Percentiles rank a stretch among this genome's conserved stretches.
These are phyloP conservation scores for Dione juno DNA, from an alignment of 2,888 invertebrate species.

Conservation along the genomic window DNA sequence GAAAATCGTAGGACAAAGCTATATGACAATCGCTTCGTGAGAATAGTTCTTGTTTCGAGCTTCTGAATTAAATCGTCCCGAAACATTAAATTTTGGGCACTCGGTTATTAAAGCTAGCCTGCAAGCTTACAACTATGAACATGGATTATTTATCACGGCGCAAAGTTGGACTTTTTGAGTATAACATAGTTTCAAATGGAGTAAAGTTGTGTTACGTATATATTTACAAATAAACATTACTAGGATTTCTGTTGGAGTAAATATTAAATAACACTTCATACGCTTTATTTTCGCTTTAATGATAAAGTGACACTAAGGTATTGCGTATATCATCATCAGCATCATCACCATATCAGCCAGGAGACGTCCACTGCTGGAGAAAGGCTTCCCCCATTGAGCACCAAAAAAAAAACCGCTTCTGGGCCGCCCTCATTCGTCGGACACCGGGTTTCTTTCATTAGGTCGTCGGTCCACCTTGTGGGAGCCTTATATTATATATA, in stretches of 20 bases:
- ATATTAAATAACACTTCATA: neutral
- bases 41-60: conserved; percentile 14
- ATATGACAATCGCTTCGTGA: conserved; percentile 7
- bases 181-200: neutral
- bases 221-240: neutral
- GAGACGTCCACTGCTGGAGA: no score
- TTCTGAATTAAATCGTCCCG: conserved; percentile 8
- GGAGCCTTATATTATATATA: no score
- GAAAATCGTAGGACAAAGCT: neutral
- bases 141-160: conserved; percentile 1
- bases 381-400: no score
- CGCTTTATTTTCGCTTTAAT: no score
- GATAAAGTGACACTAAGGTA: no score
- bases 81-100: conserved; percentile 11
- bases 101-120: conserved; percentile 15
- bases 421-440: no score
- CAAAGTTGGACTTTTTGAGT: neutral
- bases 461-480: no score
- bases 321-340: no score
- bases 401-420: no score
- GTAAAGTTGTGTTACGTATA: neutral
- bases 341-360: no score
- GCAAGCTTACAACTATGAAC: conserved; percentile 14
- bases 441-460: no score
- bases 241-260: neutral